Conservation (phyloP, 2,797 vertebrate species). For the Sebastes nivosus region DNA sequence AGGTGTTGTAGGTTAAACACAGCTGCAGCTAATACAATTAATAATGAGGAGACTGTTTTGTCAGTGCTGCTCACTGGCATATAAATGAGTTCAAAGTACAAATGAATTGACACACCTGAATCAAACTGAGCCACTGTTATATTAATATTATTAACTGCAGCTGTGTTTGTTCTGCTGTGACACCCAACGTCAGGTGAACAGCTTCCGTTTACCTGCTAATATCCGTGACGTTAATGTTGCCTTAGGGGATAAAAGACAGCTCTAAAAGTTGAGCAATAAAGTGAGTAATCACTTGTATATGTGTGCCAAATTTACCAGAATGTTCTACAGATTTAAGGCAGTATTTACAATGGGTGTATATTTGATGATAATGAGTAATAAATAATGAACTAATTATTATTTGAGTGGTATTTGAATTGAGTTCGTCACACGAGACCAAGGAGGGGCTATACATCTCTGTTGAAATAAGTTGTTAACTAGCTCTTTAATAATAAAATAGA, state of each 20-base stretch:
- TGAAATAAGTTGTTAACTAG: background rate
- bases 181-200: too few relatives aligned
- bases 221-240: background rate
- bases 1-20: background rate
- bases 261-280: background rate
- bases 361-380: background rate
- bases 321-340: accelerated
- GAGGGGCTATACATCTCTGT: background rate
- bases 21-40: accelerated
- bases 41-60: too few relatives aligned
- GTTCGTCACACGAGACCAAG: background rate
- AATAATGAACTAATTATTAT: accelerated
- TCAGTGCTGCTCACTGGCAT: too few relatives aligned
- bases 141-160: constrained; percentile 33
- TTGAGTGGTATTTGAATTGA: background rate
- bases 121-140: constrained; percentile 17
- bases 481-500: background rate
- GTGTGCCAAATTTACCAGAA: too few relatives aligned
- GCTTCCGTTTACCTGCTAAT: too few relatives aligned
- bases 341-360: accelerated
- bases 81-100: too few relatives aligned
- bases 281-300: background rate
- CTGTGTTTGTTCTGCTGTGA: background rate
- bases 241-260: accelerated
- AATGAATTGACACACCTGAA: too few relatives aligned